Conservation (phyloP, 2,797 vertebrate genomes). For the Phalloptychus januarius region DNA sequence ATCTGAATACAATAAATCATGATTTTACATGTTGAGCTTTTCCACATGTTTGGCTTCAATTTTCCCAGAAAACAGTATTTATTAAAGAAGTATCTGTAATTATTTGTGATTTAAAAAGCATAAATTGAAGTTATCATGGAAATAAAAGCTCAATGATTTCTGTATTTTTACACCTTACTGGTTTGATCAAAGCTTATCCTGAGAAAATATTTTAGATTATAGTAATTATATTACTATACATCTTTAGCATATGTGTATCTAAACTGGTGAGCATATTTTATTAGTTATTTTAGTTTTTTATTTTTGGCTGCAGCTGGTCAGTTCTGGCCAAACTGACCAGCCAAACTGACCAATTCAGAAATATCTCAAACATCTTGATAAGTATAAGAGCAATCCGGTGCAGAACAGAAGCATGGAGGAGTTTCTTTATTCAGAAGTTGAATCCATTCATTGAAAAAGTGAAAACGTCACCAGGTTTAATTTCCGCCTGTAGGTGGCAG, state of each 20-base stretch:
- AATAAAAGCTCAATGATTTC: background rate
- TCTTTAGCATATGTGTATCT: background rate
- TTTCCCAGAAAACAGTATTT: no score
- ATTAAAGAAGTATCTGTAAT: no score
- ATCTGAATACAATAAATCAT: no score
- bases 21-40: no score
- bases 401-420: background rate
- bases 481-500: constrained; percentile 28
- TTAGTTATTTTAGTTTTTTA: background rate
- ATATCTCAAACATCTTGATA: background rate
- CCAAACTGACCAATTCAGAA: no score
- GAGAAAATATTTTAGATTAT: background rate
- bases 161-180: background rate
- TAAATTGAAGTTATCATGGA: background rate
- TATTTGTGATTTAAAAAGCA: no score
- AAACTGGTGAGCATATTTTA: background rate
- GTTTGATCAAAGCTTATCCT: background rate
- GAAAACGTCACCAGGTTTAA: background rate
- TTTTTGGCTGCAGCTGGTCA: background rate
- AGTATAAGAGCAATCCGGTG: background rate
- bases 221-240: background rate
- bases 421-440: background rate
- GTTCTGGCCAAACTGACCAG: background rate
- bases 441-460: background rate
- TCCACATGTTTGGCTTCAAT: no score